Evolutionary conservation across 2,888 invertebrate species (phyloP).

Genomic region (Micoletzkya japonica): DNA sequence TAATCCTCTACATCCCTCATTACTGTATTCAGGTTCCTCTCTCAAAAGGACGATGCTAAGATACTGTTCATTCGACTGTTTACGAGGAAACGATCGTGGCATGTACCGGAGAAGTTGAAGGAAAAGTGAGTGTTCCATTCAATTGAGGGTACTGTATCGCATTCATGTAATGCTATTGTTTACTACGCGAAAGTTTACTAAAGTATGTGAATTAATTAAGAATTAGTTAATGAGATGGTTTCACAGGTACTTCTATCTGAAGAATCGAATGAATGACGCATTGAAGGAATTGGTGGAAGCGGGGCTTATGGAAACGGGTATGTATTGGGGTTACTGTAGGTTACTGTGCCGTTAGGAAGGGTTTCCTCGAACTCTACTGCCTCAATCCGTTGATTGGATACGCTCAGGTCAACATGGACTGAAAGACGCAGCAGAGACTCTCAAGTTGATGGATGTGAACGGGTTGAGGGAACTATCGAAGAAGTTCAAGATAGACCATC

Average conservation of each 20-base stretch:
- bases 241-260: conserved; percentile 8
- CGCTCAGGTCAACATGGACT: conserved; percentile 9
- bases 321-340: too few relatives aligned
- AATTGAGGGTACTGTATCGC: not conserved
- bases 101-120: conserved; percentile 21
- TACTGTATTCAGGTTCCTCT: conserved; percentile 8
- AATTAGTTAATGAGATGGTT: not conserved
- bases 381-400: too few relatives aligned
- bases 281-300: not conserved
- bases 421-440: not conserved
- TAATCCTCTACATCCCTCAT: not conserved
- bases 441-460: not conserved
- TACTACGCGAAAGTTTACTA: not conserved
- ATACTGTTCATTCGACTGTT: conserved; percentile 28
- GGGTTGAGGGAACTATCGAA: conserved; percentile 11
- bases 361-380: too few relatives aligned
- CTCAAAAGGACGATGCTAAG: conserved; percentile 20
- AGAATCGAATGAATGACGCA: not conserved
- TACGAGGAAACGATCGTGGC: conserved; percentile 21
- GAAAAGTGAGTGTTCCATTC: conserved; percentile 5
- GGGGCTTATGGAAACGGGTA: conserved; percentile 9
- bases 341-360: too few relatives aligned
- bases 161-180: not conserved
- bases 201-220: not conserved
- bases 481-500: conserved; percentile 10